Evolutionary conservation across 2,797 vertebrate species (phyloP), one percentile per base, ranked within the genome.

Genomic region (Zenarchopterus dispar): DNA sequence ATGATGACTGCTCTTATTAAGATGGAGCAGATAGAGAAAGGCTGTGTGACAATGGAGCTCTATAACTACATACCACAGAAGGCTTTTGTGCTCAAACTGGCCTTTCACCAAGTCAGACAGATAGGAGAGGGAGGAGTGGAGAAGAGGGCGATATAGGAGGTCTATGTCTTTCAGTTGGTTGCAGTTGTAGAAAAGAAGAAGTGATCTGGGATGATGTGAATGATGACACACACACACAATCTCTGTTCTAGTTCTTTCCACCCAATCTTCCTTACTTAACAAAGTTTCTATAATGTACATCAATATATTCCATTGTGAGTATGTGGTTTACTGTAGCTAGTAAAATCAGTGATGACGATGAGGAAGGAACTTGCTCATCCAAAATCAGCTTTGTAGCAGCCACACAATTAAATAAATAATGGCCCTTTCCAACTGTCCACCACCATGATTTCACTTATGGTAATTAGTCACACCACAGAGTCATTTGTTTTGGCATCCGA

Each of bases 1-100:
- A 94, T 94, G 92, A 93, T 92, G 91, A 92, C 86, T 86, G 86
- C 88, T 90, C 91, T 93, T 94, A 93, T 94, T 94, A 94, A 94
- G 93, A 94, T 94, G 78, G 92, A 88, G 86, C 87, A 81, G 93
- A 94, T 94, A 91, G 70, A 76, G 78, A 79, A 60, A 80, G 74
- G 67, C 78, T 63, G 66, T 43, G 52, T 81, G 78, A 91, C 89
- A 91, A 91, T 85, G 56, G 85, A 82, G 70, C 82, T 81, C 79
- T 83, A 56, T 82, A 88, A 87, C 82, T 67, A 77, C 72, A 82
- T 73, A 84, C 82, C 70, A 82, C 65, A 62, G 66, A 75, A 42
- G 70, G 70, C 81, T 73, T 85, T 90, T 91, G 87, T 89, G 80
- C 62, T 84, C 62, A 43, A 62, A 9, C 26, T 13, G 67, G 79